Percentiles rank a stretch among this genome's conserved stretches.
Conservation (phyloP, 2,888 invertebrate genomes). For the Prosapia bicincta region DNA sequence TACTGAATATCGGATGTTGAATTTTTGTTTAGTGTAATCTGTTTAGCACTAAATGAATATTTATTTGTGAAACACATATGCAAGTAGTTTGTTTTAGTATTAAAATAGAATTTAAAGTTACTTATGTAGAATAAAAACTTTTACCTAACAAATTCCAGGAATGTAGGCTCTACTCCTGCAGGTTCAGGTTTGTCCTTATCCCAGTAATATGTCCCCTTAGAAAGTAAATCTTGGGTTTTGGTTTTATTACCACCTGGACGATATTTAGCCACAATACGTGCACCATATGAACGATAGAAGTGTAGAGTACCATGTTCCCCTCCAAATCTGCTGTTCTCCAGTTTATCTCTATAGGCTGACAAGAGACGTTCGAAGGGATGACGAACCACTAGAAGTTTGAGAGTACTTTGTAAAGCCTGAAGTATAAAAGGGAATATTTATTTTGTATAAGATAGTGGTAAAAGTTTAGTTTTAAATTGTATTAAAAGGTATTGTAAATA, state of each 20-base stretch:
- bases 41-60: too few species aligned
- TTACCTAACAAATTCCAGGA: slow-evolving; percentile 52
- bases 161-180: slow-evolving; percentile 49
- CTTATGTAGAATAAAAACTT: not conserved
- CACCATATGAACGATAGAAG: slow-evolving; percentile 51
- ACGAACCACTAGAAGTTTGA: slow-evolving; percentile 55
- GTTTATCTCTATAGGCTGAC: slow-evolving; percentile 58
- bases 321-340: slow-evolving; percentile 47
- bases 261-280: slow-evolving; percentile 50
- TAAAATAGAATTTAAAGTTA: too few species aligned
- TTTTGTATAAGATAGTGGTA: too few species aligned
- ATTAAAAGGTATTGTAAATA: too few species aligned
- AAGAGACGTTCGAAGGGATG: slow-evolving; percentile 58
- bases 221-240: slow-evolving; percentile 29
- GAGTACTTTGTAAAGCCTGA: slow-evolving; percentile 46
- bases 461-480: too few species aligned
- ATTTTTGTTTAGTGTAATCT: too few species aligned
- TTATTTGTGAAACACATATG: too few species aligned
- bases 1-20: too few species aligned
- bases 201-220: slow-evolving; percentile 28
- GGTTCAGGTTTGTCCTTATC: slow-evolving; percentile 37
- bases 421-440: too few species aligned
- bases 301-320: slow-evolving; percentile 50
- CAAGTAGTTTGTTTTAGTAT: too few species aligned
- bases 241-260: slow-evolving; percentile 42